Percentiles rank a stretch among this genome's conserved stretches.
These are phyloP conservation scores for Leptatherina wallacei DNA, from an alignment of 2,797 vertebrate species.

Conservation along the genomic window DNA sequence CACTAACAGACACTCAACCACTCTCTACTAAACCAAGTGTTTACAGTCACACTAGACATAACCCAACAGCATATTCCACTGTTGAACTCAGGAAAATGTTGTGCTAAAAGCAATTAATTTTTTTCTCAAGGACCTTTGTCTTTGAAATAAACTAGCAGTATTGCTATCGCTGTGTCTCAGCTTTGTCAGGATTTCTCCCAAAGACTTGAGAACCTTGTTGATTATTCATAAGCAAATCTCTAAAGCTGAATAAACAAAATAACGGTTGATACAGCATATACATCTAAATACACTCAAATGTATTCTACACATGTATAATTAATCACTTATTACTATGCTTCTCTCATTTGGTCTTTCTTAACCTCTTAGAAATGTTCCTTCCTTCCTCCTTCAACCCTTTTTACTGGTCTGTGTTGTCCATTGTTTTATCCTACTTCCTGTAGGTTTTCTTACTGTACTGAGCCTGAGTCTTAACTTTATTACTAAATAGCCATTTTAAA, in stretches of 20 bases:
- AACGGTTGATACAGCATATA: neutral
- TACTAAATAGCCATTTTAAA: conserved; percentile 10
- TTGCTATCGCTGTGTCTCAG: conserved; percentile 19
- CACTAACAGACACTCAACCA: conserved; percentile 1
- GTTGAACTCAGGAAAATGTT: conserved; percentile 12
- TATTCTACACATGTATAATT: neutral
- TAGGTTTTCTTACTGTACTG: conserved; percentile 11
- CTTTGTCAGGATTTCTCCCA: neutral
- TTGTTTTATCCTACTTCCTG: conserved; percentile 19
- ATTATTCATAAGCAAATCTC: conserved; percentile 12
- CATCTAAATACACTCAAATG: neutral
- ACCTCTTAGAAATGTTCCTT: neutral
- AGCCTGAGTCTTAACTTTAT: conserved; percentile 12
- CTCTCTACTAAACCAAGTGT: neutral
- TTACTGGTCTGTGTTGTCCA: conserved; percentile 8
- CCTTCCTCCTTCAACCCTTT: too few relatives aligned
- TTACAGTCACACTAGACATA: conserved; percentile 8
- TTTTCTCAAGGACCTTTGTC: conserved; percentile 31
- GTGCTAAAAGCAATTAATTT: conserved; percentile 23
- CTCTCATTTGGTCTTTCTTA: neutral
- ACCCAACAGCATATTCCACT: conserved; percentile 8
- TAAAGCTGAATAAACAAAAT: neutral
- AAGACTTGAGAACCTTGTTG: neutral
- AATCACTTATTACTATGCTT: conserved; percentile 5
- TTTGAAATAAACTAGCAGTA: conserved; percentile 40